These are phyloP conservation scores for Myotis brandtii DNA, from an alignment of 2,113 vertebrate genomes.

Conservation along the genomic window DNA sequence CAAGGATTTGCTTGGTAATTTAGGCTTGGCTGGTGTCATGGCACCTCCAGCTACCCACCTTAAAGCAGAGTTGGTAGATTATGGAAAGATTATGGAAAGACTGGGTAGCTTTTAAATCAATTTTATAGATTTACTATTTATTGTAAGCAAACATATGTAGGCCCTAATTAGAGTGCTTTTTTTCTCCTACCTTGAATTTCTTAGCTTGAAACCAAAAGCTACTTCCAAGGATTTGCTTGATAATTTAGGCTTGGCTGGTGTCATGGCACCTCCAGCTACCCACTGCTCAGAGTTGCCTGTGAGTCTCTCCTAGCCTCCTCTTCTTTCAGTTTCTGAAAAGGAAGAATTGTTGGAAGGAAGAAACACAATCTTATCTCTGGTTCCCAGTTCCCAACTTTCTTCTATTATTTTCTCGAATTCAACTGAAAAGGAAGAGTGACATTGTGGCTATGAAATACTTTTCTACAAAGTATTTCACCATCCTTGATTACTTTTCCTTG, in stretches of 20 bases:
- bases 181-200: background rate
- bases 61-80: background rate
- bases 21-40: background rate
- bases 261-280: background rate
- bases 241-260: background rate
- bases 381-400: conserved; percentile 28
- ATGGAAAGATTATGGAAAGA: background rate
- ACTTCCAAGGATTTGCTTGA: background rate
- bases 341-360: conserved; percentile 28
- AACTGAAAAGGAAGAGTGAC: background rate
- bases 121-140: background rate
- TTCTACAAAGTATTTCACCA: background rate
- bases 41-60: background rate
- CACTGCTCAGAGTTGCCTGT: background rate
- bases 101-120: background rate
- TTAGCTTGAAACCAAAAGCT: background rate
- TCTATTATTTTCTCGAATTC: conserved; percentile 39
- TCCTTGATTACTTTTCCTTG: conserved; percentile 7
- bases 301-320: background rate
- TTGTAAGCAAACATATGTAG: background rate
- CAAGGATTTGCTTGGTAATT: conserved; percentile 1
- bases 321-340: background rate
- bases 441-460: background rate
- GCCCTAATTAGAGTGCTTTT: background rate
- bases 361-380: conserved; percentile 46